Conservation (phyloP, 2,113 vertebrate species). For the Zosterops borbonicus region DNA sequence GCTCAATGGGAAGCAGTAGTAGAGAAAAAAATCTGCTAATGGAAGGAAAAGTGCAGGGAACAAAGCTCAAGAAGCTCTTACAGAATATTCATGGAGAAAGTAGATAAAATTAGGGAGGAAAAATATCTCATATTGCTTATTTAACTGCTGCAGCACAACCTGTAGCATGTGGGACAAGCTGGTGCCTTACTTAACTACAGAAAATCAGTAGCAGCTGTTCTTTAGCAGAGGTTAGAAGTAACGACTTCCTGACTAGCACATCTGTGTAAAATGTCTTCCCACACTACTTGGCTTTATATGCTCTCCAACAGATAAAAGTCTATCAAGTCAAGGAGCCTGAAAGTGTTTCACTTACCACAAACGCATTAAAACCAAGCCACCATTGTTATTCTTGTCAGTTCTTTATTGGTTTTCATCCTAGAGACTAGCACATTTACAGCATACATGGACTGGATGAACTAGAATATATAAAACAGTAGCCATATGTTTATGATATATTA, state of each 20-base stretch:
- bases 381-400: slow-evolving; percentile 66
- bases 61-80: not conserved
- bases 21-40: not conserved
- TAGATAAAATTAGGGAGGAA: not conserved
- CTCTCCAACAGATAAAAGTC: not conserved
- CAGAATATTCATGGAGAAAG: not conserved
- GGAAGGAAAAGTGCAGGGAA: not conserved
- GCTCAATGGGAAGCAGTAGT: not conserved
- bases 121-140: not conserved
- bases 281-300: not conserved
- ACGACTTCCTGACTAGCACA: not conserved
- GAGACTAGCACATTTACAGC: slow-evolving; percentile 84
- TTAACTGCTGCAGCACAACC: not conserved
- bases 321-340: not conserved
- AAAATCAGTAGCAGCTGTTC: not conserved
- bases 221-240: not conserved
- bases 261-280: not conserved
- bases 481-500: slow-evolving; percentile 77
- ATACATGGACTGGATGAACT: slow-evolving; percentile 75
- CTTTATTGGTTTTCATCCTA: slow-evolving; percentile 78
- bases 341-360: not conserved
- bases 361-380: not conserved
- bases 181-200: not conserved
- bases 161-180: not conserved
- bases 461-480: slow-evolving; percentile 81